Conservation (phyloP, 2,797 vertebrate genomes). For the Neostethus bicornis region DNA sequence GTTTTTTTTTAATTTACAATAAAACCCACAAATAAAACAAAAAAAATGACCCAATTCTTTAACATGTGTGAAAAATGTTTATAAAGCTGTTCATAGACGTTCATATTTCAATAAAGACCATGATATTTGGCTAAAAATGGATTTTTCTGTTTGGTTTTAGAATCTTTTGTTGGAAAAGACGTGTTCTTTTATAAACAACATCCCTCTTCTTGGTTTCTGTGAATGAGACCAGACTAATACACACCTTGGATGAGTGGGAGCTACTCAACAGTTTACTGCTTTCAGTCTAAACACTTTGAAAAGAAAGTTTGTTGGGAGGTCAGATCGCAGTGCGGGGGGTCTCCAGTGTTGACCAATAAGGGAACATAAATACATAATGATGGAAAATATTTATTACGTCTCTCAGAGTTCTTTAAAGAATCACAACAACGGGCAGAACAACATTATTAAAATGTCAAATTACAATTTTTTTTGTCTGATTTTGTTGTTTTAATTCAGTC, state of each 20-base stretch:
- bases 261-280: conserved; percentile 60
- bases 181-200: conserved; percentile 4
- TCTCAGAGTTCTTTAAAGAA: conserved; percentile 9
- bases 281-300: conserved; percentile 65
- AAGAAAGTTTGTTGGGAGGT: conserved; percentile 40
- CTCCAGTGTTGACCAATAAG: conserved; percentile 27
- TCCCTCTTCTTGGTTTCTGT: conserved; percentile 32
- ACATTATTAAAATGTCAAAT: no score
- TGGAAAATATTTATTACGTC: conserved; percentile 24
- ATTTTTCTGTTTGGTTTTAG: not conserved
- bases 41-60: not conserved
- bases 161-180: not conserved
- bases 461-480: no score
- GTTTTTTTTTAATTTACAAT: not conserved
- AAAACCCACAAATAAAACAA: not conserved
- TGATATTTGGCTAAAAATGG: not conserved
- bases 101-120: not conserved
- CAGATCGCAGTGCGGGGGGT: conserved; percentile 25
- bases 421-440: no score
- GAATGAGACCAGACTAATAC: conserved; percentile 33
- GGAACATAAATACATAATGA: conserved; percentile 8
- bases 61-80: not conserved
- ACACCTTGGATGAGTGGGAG: conserved; percentile 51
- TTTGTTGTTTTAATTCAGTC: no score
- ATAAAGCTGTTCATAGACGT: not conserved